These are phyloP conservation scores for Nesometra sesokonis DNA, from an alignment of 35 echinoderm and acorn worm species.

Conservation along the genomic window DNA sequence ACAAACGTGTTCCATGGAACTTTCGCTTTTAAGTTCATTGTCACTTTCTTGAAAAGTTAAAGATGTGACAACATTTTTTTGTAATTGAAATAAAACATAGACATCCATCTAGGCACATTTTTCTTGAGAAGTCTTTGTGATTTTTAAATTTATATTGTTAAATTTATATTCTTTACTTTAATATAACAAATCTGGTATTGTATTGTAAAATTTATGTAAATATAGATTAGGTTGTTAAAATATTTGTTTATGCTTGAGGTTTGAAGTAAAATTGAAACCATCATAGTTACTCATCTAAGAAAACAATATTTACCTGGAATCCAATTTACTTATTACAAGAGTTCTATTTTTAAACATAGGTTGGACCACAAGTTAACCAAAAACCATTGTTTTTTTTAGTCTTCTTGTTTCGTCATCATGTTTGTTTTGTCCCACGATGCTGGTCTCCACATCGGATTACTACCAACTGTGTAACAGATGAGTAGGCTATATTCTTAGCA, in stretches of 20 bases:
- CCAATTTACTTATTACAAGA: neutral
- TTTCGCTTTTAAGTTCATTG: neutral
- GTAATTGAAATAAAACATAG: neutral
- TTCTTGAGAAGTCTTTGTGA: no score
- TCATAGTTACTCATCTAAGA: neutral
- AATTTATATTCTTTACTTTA: no score
- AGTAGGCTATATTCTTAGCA: neutral
- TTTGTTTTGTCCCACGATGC: neutral
- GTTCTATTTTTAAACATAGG: neutral
- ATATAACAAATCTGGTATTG: no score
- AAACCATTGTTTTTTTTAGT: neutral
- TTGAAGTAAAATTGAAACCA: neutral
- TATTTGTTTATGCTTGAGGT: neutral
- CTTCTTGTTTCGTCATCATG: neutral
- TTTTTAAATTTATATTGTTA: no score
- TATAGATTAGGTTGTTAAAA: no score
- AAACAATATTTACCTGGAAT: neutral
- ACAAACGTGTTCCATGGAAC: neutral
- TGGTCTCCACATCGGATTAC: neutral
- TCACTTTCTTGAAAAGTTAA: neutral
- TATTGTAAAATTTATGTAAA: no score
- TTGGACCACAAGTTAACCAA: neutral
- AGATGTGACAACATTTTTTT: neutral
- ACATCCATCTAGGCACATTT: no score
- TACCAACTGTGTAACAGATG: neutral